Percentiles rank a stretch among this genome's conserved stretches.
Evolutionary conservation across 1,140 invertebrate species (phyloP).

Genomic region (Neodiprion virginianus): DNA sequence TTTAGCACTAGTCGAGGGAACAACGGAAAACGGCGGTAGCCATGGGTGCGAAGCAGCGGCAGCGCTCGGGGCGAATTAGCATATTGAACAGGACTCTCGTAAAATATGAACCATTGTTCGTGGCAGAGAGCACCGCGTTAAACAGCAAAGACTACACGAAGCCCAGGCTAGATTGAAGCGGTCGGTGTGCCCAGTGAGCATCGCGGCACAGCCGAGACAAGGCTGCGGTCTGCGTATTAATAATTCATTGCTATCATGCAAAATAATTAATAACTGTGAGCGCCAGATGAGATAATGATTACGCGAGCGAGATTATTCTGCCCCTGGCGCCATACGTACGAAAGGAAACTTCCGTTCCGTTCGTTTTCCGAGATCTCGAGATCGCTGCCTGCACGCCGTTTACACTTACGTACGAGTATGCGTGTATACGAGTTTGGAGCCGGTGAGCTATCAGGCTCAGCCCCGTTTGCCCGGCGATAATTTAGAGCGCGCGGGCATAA

Average conservation of each 20-base stretch:
- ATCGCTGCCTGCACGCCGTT: too few relatives aligned
- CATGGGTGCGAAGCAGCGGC: neutral
- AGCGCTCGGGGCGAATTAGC: neutral
- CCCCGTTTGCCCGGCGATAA: too few relatives aligned
- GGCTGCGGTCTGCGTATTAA: neutral
- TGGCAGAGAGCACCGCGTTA: neutral
- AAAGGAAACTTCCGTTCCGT: neutral
- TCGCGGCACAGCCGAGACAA: neutral
- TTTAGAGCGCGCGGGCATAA: too few relatives aligned
- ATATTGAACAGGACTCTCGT: conserved; percentile 5
- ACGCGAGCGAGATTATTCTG: neutral
- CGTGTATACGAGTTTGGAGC: too few relatives aligned
- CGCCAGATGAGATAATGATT: neutral
- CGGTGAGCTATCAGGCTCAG: too few relatives aligned
- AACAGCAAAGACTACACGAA: neutral
- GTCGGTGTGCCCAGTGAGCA: neutral
- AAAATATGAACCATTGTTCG: conserved; percentile 7
- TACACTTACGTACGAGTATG: too few relatives aligned
- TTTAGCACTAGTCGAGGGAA: too few relatives aligned
- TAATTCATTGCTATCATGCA: conserved; percentile 6
- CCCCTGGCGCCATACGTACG: neutral
- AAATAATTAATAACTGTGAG: conserved; percentile 3
- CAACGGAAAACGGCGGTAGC: too few relatives aligned
- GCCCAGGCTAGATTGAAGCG: neutral
- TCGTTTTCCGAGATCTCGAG: too few relatives aligned